Evolutionary conservation across 2,888 invertebrate genomes (phyloP).

Genomic region (Caenorhabditis doughertyi): DNA sequence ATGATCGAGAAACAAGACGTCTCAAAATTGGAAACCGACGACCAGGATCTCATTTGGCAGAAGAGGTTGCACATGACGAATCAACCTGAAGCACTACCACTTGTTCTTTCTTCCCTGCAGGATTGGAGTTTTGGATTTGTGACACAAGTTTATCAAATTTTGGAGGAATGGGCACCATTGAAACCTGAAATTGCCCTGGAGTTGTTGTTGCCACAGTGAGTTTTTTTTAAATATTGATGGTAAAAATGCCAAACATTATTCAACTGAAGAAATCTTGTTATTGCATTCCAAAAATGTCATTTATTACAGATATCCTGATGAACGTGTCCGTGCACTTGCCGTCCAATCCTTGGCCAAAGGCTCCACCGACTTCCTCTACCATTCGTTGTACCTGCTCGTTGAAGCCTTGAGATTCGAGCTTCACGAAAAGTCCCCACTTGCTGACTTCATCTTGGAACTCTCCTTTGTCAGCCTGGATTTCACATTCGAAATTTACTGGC

Average conservation of each 20-base stretch:
- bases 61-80: conserved; percentile 83
- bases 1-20: conserved; percentile 82
- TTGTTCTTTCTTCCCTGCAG: conserved; percentile 66
- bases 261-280: too few relatives aligned
- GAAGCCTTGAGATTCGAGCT: conserved; percentile 88
- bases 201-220: conserved; percentile 92
- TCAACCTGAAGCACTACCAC: conserved; percentile 82
- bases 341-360: conserved; percentile 90
- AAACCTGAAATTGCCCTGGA: conserved; percentile 93
- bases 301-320: conserved; percentile 90
- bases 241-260: not conserved
- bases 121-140: conserved; percentile 70
- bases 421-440: conserved; percentile 92
- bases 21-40: conserved; percentile 82
- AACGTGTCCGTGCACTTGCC: conserved; percentile 91
- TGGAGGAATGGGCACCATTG: conserved; percentile 90
- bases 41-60: conserved; percentile 84
- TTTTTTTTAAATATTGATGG: not conserved
- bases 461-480: conserved; percentile 92
- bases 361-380: conserved; percentile 86
- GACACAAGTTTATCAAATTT: conserved; percentile 87
- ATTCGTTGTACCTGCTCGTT: conserved; percentile 90
- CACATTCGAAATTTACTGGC: conserved; percentile 94
- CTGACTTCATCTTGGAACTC: conserved; percentile 90
- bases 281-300: too few relatives aligned